These are phyloP conservation scores for Onychostruthus taczanowskii DNA, from an alignment of 2,113 vertebrate species.

Conservation along the genomic window DNA sequence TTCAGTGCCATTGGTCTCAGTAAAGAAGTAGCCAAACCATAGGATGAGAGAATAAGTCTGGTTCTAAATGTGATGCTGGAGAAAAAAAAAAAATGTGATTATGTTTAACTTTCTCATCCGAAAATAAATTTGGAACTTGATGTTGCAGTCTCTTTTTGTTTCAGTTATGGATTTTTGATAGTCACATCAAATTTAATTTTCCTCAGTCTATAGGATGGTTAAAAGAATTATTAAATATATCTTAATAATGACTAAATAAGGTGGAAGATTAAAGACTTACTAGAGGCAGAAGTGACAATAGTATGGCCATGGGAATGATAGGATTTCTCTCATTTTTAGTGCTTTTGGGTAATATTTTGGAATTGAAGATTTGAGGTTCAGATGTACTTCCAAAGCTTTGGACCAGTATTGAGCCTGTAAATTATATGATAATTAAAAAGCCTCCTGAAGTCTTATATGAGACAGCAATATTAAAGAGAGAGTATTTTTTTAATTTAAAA, in stretches of 20 bases:
- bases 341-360: neutral
- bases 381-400: neutral
- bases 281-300: neutral
- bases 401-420: neutral
- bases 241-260: neutral
- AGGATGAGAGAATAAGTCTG: neutral
- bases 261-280: neutral
- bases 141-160: neutral
- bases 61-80: neutral
- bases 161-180: neutral
- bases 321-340: neutral
- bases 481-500: neutral
- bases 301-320: rapidly evolving
- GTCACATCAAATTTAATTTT: neutral
- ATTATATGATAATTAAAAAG: neutral
- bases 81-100: neutral
- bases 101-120: neutral
- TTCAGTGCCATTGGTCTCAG: neutral
- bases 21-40: neutral
- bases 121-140: neutral
- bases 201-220: neutral
- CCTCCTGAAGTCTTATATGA: neutral
- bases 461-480: neutral
- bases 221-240: neutral
- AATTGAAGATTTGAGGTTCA: neutral